Evolutionary conservation across 2,113 vertebrate species (phyloP), one percentile per base, ranked within the genome.

Genomic region (Trogon melanurus): DNA sequence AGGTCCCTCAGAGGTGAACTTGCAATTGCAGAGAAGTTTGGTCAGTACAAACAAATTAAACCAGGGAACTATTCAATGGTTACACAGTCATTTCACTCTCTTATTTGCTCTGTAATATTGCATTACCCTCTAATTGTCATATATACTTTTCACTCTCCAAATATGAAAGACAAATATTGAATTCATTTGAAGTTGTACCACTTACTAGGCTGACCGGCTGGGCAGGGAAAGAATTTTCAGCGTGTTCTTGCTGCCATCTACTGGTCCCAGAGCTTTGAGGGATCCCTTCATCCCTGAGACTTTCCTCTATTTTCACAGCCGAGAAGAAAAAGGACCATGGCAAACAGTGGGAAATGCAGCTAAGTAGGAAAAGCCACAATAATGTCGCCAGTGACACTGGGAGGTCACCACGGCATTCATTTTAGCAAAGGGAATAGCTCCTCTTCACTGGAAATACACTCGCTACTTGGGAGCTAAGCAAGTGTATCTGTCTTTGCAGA

Each of bases 201-300:
- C 70, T 85, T 22, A 3, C 34, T 57, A 5, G 57, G 69, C 62
- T 61, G 65, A 34, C 38, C 29, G 53, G 21, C 69, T 25, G 79
- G 61, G 62, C 54, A 20, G 69, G 67, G n/a, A 51, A 83, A 89
- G n/a, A 8, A 4, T 54, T 74, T 97, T 97, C 76, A 5, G 85
- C 47, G 97, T 92, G 96, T 98, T 97, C 97, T 95, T 97, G 97
- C 95, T 98, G 97, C 97, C 97, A 98, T 96, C 97, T 98, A 97
- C 95, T 96, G 97, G 94, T 61, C 4, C n/a, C 36, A 20, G 10
- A 38, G 47, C 84, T 36, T 23, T 9, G 19, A 70, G 48, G 32
- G 7, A 65, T 6, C 41, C 10, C 53, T 23, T 10, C 64, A 1
- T 1, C 44, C 26, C 20, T 2, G 6, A 64, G 79, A 90, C 34